Evolutionary conservation across 2,113 vertebrate species (phyloP).

Genomic region (Dasyprocta punctata): DNA sequence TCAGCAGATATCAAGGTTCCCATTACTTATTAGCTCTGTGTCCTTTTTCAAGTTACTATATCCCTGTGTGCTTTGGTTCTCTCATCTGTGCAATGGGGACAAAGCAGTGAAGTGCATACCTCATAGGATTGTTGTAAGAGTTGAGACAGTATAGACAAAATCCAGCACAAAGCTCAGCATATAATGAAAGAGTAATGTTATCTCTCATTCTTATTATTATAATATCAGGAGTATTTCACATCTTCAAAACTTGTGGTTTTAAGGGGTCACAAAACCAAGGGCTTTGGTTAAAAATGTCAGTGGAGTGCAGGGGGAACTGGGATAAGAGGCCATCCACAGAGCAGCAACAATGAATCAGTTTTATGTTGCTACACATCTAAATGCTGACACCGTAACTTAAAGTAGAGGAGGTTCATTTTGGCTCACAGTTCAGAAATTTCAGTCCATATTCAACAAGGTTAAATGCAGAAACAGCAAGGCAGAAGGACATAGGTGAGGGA

Average conservation of each 20-base stretch:
- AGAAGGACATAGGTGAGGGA: too few relatives aligned
- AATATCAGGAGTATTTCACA: background rate
- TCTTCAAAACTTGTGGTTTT: slow-evolving; percentile 12
- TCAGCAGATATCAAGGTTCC: background rate
- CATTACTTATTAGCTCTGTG: background rate
- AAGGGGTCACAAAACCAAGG: background rate
- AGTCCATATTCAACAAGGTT: too few relatives aligned
- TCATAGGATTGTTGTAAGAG: background rate
- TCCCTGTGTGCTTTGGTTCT: background rate
- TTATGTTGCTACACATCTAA: background rate
- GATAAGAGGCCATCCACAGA: background rate
- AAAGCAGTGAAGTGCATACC: background rate
- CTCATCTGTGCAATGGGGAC: background rate
- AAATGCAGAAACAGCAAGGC: too few relatives aligned
- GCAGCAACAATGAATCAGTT: background rate
- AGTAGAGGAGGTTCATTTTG: too few relatives aligned
- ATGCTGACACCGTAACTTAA: background rate
- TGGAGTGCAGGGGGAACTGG: background rate
- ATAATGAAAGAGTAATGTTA: background rate
- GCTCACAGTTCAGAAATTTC: too few relatives aligned
- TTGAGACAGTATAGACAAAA: background rate
- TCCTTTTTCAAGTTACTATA: background rate
- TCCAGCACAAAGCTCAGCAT: background rate
- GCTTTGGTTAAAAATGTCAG: background rate
- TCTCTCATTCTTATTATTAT: background rate